These are phyloP conservation scores for Drosophila kepulauana DNA, from an alignment of 1,140 invertebrate genomes.

Conservation along the genomic window DNA sequence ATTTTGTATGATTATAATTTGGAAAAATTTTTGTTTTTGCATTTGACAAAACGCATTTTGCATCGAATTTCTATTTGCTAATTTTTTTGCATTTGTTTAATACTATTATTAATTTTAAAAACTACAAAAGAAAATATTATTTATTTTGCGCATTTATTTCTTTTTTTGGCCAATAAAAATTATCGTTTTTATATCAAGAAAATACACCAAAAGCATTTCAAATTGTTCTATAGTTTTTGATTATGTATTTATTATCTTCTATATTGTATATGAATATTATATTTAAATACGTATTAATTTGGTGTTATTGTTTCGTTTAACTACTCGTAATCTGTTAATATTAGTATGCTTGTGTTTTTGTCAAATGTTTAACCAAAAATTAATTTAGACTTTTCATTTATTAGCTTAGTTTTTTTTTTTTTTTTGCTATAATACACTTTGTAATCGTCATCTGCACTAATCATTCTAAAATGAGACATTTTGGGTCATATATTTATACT, in stretches of 20 bases:
- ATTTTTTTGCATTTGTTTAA: slow-evolving; percentile 57
- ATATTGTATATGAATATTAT: slow-evolving; percentile 29
- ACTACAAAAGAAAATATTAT: slow-evolving; percentile 48
- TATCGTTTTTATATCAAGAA: slow-evolving; percentile 51
- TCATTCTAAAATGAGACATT: slow-evolving; percentile 34
- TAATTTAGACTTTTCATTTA: slow-evolving; percentile 39
- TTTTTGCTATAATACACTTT: slow-evolving; percentile 19
- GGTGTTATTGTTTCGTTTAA: slow-evolving; percentile 67
- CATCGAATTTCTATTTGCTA: slow-evolving; percentile 62
- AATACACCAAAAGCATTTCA: slow-evolving; percentile 62
- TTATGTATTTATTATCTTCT: slow-evolving; percentile 20
- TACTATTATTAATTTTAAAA: slow-evolving; percentile 54
- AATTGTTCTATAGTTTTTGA: slow-evolving; percentile 65
- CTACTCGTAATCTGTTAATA: slow-evolving; percentile 45
- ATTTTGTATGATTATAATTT: slow-evolving; percentile 49
- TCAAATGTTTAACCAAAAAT: slow-evolving; percentile 80
- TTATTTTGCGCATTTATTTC: slow-evolving; percentile 67
- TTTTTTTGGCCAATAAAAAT: slow-evolving; percentile 74
- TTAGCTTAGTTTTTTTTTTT: slow-evolving; percentile 11
- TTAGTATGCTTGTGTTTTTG: slow-evolving; percentile 66
- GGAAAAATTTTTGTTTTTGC: slow-evolving; percentile 74
- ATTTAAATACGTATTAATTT: slow-evolving; percentile 42
- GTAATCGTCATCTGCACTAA: slow-evolving; percentile 43
- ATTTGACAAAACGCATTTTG: slow-evolving; percentile 81
- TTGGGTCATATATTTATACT: slow-evolving; percentile 28